phyloP scores from a whole-genome alignment of 1,140 invertebrate species.

The Asobara japonica region DNA sequence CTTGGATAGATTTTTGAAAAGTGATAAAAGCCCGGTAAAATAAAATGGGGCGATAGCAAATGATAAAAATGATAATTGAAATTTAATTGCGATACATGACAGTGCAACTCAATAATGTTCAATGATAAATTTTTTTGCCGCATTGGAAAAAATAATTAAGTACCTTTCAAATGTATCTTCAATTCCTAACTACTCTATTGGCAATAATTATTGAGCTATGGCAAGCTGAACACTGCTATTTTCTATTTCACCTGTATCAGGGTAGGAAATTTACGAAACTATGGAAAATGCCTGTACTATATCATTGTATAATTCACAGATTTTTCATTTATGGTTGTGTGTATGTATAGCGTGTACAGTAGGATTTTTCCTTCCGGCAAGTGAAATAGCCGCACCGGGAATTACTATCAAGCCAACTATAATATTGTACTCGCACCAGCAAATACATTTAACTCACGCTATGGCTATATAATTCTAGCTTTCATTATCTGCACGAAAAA shows the following conservation, averaged over 20 bases:
- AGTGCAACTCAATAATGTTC: background rate
- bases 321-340: slow-evolving; percentile 13
- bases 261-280: too few species aligned
- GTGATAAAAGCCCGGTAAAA: background rate
- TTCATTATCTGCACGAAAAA: slow-evolving; percentile 51
- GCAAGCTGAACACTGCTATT: too few species aligned
- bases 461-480: slow-evolving; percentile 47
- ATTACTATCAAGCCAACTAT: slow-evolving; percentile 44
- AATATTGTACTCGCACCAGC: slow-evolving; percentile 31
- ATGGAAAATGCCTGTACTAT: too few species aligned
- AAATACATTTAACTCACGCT: slow-evolving; percentile 48
- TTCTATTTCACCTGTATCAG: too few species aligned
- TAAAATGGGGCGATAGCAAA: background rate
- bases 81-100: background rate
- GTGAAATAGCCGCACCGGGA: slow-evolving; percentile 31
- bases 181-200: too few species aligned
- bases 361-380: slow-evolving; percentile 26
- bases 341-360: slow-evolving; percentile 9
- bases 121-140: background rate
- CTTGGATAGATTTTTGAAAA: slow-evolving; percentile 3
- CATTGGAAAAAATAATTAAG: too few species aligned
- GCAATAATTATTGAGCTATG: too few species aligned
- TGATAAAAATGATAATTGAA: background rate
- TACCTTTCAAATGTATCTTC: too few species aligned
- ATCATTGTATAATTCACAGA: background rate